Base-by-base conservation (phyloP, 2,113 vertebrate genomes). In the Cynoglossus semilaevis region DNA sequence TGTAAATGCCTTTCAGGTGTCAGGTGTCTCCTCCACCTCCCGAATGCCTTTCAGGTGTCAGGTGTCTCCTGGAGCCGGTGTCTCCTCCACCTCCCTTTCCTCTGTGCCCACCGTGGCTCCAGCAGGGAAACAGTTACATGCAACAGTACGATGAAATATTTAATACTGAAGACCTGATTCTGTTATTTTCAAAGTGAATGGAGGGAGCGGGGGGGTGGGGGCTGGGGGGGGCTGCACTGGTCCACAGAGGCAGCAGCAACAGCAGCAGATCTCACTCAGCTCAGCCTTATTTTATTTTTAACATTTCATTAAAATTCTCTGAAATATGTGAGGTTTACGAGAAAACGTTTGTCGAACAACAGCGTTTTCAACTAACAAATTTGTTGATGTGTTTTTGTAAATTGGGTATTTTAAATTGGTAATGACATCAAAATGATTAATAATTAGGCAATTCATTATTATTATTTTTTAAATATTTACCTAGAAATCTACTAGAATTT, bases 81-180 rank as follows among this genome's bases (percentile, higher is more conserved):
- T 38, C 46, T 56, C 11, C 38, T 49, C 17, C 46, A 63, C 22
- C 15, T 19, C 1, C 15, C 43, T 41, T 64, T 61, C 49, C 58
- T 78, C 51, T 40, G 35, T 63, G 65, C 57, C 63, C 58, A 18
- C 35, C 11, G 66, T 52, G 73, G 63, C 56, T 61, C 63, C 48
- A 14, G 67, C 59, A 58, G 62, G 61, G 55, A 72, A 77, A 66
- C 71, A 52, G 77, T 60, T 65, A 70, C 65, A 63, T 69, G 62
- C 64, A 68, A 69, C 70, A 58, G 57, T 69, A 22, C 3, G 15
- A 78, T 80, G 43, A 76, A 83, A 80, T 76, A 80, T 83, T 83
- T 61, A 83, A 34, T 45, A 58, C 15, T 0, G 51, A 50, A 70
- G 68, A 78, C 74, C 52, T 67, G 71, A 58, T 77, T 83, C 64